Conservation (phyloP, 2,888 invertebrate species). For the Pseudococcus viburni region DNA sequence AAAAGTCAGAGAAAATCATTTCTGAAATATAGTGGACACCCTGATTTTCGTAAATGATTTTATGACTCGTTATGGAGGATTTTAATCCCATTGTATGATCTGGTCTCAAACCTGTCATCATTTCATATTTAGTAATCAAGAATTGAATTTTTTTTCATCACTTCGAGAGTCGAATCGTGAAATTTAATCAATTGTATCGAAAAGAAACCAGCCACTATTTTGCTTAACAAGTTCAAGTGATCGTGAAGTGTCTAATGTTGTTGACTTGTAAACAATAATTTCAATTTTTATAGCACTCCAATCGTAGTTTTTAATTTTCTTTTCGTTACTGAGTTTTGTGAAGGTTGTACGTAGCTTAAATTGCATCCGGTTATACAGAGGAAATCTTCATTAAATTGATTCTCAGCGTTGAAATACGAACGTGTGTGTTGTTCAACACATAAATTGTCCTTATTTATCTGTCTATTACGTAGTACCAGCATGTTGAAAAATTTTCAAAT, state of each 20-base stretch:
- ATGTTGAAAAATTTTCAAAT: conserved; percentile 56
- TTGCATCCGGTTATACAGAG: conserved; percentile 63
- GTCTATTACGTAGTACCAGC: conserved; percentile 59
- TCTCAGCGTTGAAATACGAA: conserved; percentile 55
- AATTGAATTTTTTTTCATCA: background rate
- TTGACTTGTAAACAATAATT: conserved; percentile 51
- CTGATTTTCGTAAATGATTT: background rate
- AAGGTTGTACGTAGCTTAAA: conserved; percentile 59
- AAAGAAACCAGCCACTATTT: background rate
- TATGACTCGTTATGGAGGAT: background rate
- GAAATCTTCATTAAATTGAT: conserved; percentile 66
- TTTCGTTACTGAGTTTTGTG: conserved; percentile 48
- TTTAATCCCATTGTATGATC: background rate
- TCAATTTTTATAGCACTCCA: conserved; percentile 54
- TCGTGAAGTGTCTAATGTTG: conserved; percentile 55
- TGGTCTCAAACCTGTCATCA: background rate
- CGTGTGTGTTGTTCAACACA: conserved; percentile 47
- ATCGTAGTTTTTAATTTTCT: conserved; percentile 55
- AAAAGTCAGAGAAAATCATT: too few relatives aligned
- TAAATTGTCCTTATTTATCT: conserved; percentile 63
- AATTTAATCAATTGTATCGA: conserved; percentile 20
- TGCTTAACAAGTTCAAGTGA: conserved; percentile 46
- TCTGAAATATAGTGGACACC: too few relatives aligned
- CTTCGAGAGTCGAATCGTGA: background rate
- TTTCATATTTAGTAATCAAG: background rate